Conservation (phyloP, 2,888 invertebrate species). For the Chaetogeoica ovagalla region DNA sequence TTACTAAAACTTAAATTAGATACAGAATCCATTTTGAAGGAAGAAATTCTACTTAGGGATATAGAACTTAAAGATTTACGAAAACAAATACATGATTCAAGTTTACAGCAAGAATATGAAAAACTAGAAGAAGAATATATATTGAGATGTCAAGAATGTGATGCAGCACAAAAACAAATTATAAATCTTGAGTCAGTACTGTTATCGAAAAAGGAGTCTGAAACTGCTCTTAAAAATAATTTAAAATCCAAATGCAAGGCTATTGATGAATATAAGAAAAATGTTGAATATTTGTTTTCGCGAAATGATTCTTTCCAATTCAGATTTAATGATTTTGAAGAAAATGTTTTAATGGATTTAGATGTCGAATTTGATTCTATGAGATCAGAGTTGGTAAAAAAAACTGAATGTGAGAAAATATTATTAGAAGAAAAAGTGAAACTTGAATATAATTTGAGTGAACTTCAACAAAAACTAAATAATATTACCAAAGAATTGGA, state of each 20-base stretch:
- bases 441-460: constrained; percentile 11
- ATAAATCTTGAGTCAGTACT: constrained; percentile 13
- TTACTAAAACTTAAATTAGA: neutral
- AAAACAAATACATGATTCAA: constrained; percentile 40
- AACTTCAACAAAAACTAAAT: constrained; percentile 21
- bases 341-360: constrained; percentile 40
- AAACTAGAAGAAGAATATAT: constrained; percentile 42
- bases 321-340: constrained; percentile 45
- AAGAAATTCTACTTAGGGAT: constrained; percentile 24
- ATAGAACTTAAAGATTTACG: constrained; percentile 32
- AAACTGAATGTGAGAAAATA: constrained; percentile 8
- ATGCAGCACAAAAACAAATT: constrained; percentile 21
- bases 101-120: constrained; percentile 31
- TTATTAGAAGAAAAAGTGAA: constrained; percentile 19
- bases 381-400: constrained; percentile 38
- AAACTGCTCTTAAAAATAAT: constrained; percentile 23
- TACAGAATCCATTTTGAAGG: constrained; percentile 29
- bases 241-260: constrained; percentile 25
- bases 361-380: constrained; percentile 45
- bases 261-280: constrained; percentile 42
- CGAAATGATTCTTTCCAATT: constrained; percentile 46
- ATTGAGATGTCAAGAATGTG: constrained; percentile 20
- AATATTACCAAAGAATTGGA: constrained; percentile 13
- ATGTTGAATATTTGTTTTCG: constrained; percentile 35
- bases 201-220: constrained; percentile 22